These are phyloP conservation scores for Nothobranchius furzeri DNA, from an alignment of 2,113 vertebrate genomes.

Conservation along the genomic window DNA sequence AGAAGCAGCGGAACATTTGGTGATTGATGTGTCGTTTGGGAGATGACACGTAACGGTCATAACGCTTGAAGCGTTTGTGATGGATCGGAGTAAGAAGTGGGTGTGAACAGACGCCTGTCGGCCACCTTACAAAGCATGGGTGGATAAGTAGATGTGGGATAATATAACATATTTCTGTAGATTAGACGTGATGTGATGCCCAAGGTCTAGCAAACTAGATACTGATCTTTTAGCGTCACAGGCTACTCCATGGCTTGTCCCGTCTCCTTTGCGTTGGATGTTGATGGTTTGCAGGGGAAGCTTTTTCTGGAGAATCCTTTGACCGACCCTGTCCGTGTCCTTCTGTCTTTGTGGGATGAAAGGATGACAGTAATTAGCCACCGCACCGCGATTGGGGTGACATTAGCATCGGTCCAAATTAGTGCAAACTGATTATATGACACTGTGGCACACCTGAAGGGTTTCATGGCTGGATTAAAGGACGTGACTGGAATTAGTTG, in stretches of 20 bases:
- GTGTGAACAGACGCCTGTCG: slow-evolving; percentile 47
- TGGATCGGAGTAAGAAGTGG: slow-evolving; percentile 53
- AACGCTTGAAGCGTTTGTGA: slow-evolving; percentile 38
- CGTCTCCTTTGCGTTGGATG: not conserved
- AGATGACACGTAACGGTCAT: slow-evolving; percentile 56
- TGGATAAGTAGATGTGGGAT: not conserved
- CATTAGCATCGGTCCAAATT: slow-evolving; percentile 67
- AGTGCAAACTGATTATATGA: slow-evolving; percentile 61
- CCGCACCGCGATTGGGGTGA: slow-evolving; percentile 39
- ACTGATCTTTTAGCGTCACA: slow-evolving; percentile 13
- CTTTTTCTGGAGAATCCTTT: not conserved
- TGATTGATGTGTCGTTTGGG: slow-evolving; percentile 63
- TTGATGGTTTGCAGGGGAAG: slow-evolving; percentile 5
- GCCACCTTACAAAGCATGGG: slow-evolving; percentile 37
- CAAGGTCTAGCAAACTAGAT: slow-evolving; percentile 15
- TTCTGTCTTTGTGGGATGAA: slow-evolving; percentile 30
- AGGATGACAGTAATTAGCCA: slow-evolving; percentile 61
- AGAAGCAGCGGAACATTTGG: slow-evolving; percentile 53
- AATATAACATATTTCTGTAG: not conserved
- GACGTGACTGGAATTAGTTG: slow-evolving; percentile 46
- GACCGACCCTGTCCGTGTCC: slow-evolving; percentile 30
- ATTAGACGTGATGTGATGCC: slow-evolving; percentile 1
- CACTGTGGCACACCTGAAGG: slow-evolving; percentile 64
- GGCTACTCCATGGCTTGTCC: not conserved
- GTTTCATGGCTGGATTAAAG: slow-evolving; percentile 43